Base-by-base conservation (phyloP, 2,797 vertebrate species). In the Dendrocincla tyrannina region DNA sequence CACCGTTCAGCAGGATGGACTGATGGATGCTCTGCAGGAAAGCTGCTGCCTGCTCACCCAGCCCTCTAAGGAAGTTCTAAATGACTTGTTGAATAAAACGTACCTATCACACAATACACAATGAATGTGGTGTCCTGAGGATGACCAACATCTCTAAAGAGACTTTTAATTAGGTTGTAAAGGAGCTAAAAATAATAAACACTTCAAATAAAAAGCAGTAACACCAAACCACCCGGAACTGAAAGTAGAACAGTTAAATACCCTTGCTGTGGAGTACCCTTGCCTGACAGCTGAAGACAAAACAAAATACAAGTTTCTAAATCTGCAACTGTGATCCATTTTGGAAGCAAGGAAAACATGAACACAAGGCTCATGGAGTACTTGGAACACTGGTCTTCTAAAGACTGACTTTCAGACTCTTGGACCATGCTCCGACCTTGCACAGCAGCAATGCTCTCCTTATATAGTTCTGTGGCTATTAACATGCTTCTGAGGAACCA, bases 1-100 rank as follows among this genome's bases (percentile, higher is more conserved):
- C 33, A 9, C 6, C 0, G 0, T 11, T 55, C 42, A 39, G 28
- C 24, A 74, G 30, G 53, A 69, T 0, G 5, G 49, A n/a, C n/a
- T 25, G 39, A 55, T 20, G 32, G 42, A 67, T 4, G 3, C 13
- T 49, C 25, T 25, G 24, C 66, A 73, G 46, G 35, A 76, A 89
- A 79, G 35, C 56, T 41, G 53, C 35, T 5, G 1, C 5, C 1
- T 22, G 68, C 33, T 52, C 55, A 72, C 32, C 11, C 2, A 0
- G 7, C 10, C 37, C 47, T 76, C 49, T n/a, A 49, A 53, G 16
- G 52, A 85, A 81, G 24, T 42, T 69, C 55, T 81, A 72, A 75
- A 33, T 28, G 24, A 62, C n/a, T 46, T 37, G 5, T 23, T 62
- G 27, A 93, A 58, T 66, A 55, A 77, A 78, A 64, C 10, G 17